phyloP scores from a whole-genome alignment of 2,113 vertebrate genomes.

The Takifugu bimaculatus region DNA sequence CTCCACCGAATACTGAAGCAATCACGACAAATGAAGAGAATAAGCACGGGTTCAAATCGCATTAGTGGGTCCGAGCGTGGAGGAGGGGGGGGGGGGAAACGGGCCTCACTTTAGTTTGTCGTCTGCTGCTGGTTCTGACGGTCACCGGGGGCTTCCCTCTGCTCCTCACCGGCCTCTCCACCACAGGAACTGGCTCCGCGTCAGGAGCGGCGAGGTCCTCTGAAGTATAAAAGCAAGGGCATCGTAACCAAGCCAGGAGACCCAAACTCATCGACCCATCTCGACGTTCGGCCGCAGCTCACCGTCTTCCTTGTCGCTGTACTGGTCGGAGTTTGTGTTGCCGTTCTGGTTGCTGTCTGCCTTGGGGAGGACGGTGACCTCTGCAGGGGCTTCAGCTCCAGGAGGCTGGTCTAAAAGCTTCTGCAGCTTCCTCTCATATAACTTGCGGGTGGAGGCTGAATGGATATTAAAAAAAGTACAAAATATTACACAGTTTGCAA shows the following conservation, averaged over 20 bases:
- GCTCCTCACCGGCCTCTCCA: constrained; percentile 84
- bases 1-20: constrained; percentile 61
- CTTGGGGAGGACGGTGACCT: constrained; percentile 78
- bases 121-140: constrained; percentile 82
- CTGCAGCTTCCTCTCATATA: constrained; percentile 91
- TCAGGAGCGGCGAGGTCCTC: constrained; percentile 57
- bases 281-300: constrained; percentile 5
- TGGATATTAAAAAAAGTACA: not conserved
- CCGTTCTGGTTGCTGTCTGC: constrained; percentile 87
- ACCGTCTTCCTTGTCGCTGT: constrained; percentile 97
- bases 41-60: not conserved
- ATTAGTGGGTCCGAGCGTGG: not conserved
- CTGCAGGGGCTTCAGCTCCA: constrained; percentile 67
- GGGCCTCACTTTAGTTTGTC: constrained; percentile 81
- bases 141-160: constrained; percentile 80
- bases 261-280: not conserved
- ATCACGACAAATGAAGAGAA: not conserved
- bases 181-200: constrained; percentile 80
- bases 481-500: not conserved
- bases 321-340: constrained; percentile 89
- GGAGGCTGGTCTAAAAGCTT: constrained; percentile 83
- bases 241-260: not conserved
- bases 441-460: constrained; percentile 84
- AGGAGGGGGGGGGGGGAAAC: not conserved
- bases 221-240: constrained; percentile 13